Evolutionary conservation across 2,113 vertebrate genomes (phyloP), one percentile per base, ranked within the genome.

Genomic region (Brachypteracias leptosomus): DNA sequence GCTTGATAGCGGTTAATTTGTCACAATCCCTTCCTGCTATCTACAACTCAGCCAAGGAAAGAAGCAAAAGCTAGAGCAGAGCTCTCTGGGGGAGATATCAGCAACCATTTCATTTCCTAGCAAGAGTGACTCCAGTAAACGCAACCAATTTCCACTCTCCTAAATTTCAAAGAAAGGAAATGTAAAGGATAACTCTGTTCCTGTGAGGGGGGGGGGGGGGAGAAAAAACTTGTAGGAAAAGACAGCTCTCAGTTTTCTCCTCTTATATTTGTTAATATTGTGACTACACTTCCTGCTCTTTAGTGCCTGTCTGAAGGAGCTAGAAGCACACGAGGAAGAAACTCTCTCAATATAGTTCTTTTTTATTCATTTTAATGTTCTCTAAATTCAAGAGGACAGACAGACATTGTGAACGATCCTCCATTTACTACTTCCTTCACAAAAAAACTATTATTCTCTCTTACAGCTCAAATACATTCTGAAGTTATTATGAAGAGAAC

Each of bases 301-400:
- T 16, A 63, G 44, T 40, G 24, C 35, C 78, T 77, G 9, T 31
- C 35, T 90, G 63, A 72, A 85, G 28, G 26, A 83, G 40, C 49
- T 90, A 67, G 88, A 90, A 86, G 70, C 55, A 81, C 35, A 25
- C 2, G 5, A 77, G 24, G 33, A 90, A 91, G 42, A 93, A 90
- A 77, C 13, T 63, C 42, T 62, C n/a, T 47, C 14, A 26, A 14
- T 54, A 35, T 8, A 55, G 44, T 22, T 77, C 26, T 46, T 76
- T 72, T 75, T 29, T 6, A 74, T 74, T 51, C 7, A 86, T 88
- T 95, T 90, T 76, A 66, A 88, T 29, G 38, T 36, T 78, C 55
- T 93, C 51, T 74, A 57, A 84, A 93, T 80, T 81, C 79, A 78
- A 36, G 44, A 86, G 79, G 65, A 91, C 57, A 47, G 74, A 86